Base-by-base conservation (phyloP, 2,113 vertebrate genomes). In the Phalacrocorax pelagicus region DNA sequence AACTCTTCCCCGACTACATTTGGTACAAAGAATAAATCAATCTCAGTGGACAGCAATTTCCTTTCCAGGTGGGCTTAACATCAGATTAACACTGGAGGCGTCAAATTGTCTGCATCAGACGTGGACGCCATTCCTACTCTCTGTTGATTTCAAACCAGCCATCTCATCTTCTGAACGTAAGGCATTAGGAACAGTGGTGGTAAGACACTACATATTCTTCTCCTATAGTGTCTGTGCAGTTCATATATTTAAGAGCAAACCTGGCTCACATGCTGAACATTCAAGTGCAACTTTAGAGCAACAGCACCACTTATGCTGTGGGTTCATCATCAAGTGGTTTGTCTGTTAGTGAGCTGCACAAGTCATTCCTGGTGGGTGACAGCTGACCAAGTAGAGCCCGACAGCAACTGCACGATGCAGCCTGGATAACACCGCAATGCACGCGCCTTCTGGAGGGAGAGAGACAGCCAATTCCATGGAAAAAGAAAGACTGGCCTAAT, bases 121-220 rank as follows among this genome's bases (percentile, higher is more conserved):
- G 32, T 2, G 12, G 79, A 52, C 72, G 96, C 84, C 49, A 44
- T 57, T 77, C 65, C 98, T 97, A 84, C 96, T 97, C 97, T 96
- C 97, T 98, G 91, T 2, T 82, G 74, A 81, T 73, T 69, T 71
- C 86, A 58, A 88, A 61, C 62, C 70, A 81, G 93, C 44, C 46
- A 19, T 78, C 77, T 83, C 61, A 81, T 97, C 96, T 96, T 95
- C 97, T 97, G 98, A 96, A 98, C 88, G 78, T 98, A 98, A 98
- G 98, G 98, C 98, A 98, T 98, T 96, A 97, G 96, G 96, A 98
- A 98, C 97, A 98, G 97, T 97, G 98, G 98, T 98, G 98, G 97
- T 97, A 98, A 97, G 98, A 98, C 98, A 98, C 97, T 95, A 97
- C 94, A 95, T 81, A 14, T 44, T 85, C 46, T 82, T 80, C 46